Evolutionary conservation across 1,140 invertebrate genomes (phyloP).

Genomic region (Sminthurides bifidus): DNA sequence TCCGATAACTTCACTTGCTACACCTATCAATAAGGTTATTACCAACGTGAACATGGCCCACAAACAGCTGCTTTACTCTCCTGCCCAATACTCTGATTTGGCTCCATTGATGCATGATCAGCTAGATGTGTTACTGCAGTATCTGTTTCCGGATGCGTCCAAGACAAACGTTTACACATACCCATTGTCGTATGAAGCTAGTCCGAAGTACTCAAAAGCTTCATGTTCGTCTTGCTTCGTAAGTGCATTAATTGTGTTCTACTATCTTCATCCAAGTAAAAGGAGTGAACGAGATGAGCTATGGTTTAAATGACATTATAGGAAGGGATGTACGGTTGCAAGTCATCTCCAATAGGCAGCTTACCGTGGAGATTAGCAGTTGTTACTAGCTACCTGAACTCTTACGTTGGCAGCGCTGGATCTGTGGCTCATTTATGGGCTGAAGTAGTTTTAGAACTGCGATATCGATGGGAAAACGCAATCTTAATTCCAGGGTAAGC

Average conservation of each 20-base stretch:
- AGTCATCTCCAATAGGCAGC: conserved; percentile 63
- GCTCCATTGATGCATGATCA: conserved; percentile 63
- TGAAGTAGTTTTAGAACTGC: conserved; percentile 77
- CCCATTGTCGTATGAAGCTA: conserved; percentile 29
- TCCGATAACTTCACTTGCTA: conserved; percentile 9
- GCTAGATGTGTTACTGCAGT: conserved; percentile 65
- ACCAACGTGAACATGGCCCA: conserved; percentile 34
- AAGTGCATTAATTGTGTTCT: too few species aligned
- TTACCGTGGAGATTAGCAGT: conserved; percentile 71
- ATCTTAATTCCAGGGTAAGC: conserved; percentile 71
- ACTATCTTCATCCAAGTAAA: too few species aligned
- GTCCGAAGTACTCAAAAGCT: too few species aligned
- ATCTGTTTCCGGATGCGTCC: conserved; percentile 79
- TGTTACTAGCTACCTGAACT: conserved; percentile 61
- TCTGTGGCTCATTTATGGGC: conserved; percentile 84
- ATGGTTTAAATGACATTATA: too few species aligned
- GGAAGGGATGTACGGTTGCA: conserved; percentile 38
- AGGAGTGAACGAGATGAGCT: too few species aligned
- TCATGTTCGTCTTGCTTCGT: too few species aligned
- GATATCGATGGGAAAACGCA: conserved; percentile 75
- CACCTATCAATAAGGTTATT: conserved; percentile 30
- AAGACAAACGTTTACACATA: conserved; percentile 36
- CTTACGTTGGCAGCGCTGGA: conserved; percentile 60
- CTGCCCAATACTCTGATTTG: conserved; percentile 37
- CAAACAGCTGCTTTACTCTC: conserved; percentile 30